phyloP scores from a whole-genome alignment of 2,113 vertebrate genomes.

The Martes martes region DNA sequence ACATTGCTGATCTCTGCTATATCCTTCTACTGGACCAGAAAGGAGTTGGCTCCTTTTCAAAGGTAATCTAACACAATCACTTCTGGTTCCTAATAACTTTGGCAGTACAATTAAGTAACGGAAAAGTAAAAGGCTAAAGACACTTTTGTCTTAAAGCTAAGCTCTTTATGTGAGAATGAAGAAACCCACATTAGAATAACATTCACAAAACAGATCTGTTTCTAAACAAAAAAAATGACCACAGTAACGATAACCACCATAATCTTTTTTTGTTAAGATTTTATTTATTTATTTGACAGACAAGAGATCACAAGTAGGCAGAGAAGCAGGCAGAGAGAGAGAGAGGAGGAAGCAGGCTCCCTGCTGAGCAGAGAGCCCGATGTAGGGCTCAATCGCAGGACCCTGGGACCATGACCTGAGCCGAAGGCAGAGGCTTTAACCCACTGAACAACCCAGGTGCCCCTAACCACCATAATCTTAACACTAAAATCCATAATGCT shows the following conservation, averaged over 20 bases:
- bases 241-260: not conserved
- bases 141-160: constrained; percentile 33
- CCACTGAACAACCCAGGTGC: too few species aligned
- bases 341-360: too few species aligned
- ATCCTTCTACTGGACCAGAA: not conserved
- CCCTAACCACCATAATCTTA: not conserved
- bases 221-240: not conserved
- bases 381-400: too few species aligned
- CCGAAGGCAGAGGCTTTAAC: too few species aligned
- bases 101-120: not conserved
- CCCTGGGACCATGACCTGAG: too few species aligned
- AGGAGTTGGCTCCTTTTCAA: not conserved
- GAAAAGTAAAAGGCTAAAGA: not conserved
- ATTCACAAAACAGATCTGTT: not conserved
- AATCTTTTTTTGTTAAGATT: not conserved
- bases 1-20: constrained; percentile 22
- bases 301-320: too few species aligned
- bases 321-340: too few species aligned
- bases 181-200: not conserved
- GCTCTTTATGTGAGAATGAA: not conserved
- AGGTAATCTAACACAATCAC: constrained; percentile 36
- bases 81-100: constrained; percentile 25
- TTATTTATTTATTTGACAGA: too few species aligned
- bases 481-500: not conserved
- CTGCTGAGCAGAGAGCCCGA: too few species aligned